Conservation (phyloP, 2,113 vertebrate genomes). For the Aythya baeri region DNA sequence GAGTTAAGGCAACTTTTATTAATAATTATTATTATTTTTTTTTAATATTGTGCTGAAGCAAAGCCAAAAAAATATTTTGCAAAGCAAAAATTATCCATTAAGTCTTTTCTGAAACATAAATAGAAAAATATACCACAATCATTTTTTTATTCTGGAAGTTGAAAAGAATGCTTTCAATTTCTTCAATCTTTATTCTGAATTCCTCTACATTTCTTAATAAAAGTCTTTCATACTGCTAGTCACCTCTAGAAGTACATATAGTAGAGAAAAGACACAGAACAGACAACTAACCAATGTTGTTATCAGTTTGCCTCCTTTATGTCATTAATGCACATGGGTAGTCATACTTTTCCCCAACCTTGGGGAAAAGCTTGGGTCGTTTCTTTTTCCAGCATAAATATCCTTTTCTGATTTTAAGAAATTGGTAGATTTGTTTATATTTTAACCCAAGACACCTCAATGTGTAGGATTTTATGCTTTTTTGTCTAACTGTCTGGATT, state of each 20-base stretch:
- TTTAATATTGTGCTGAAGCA: not conserved
- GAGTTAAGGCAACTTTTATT: not conserved
- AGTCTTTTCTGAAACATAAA: not conserved
- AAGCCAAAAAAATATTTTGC: not conserved
- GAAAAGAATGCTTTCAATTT: not conserved
- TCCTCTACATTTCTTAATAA: not conserved
- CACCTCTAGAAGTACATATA: not conserved
- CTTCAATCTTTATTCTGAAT: not conserved
- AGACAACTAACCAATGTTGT: not conserved
- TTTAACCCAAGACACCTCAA: not conserved
- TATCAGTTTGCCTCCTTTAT: not conserved
- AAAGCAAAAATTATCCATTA: not conserved
- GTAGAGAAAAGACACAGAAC: not conserved
- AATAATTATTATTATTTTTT: no score
- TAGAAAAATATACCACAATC: not conserved
- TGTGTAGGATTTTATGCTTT: not conserved
- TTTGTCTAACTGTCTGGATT: not conserved
- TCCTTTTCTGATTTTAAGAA: not conserved
- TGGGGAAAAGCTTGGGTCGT: not conserved
- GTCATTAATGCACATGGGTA: not conserved
- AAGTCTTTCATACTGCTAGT: not conserved
- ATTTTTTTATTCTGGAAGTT: not conserved
- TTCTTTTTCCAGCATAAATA: not conserved
- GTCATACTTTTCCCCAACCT: not conserved
- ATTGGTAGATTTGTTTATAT: not conserved